Percentiles rank a stretch among this genome's conserved stretches.
Conservation (phyloP, 2,888 invertebrate genomes). For the Xiphydria camelus region DNA sequence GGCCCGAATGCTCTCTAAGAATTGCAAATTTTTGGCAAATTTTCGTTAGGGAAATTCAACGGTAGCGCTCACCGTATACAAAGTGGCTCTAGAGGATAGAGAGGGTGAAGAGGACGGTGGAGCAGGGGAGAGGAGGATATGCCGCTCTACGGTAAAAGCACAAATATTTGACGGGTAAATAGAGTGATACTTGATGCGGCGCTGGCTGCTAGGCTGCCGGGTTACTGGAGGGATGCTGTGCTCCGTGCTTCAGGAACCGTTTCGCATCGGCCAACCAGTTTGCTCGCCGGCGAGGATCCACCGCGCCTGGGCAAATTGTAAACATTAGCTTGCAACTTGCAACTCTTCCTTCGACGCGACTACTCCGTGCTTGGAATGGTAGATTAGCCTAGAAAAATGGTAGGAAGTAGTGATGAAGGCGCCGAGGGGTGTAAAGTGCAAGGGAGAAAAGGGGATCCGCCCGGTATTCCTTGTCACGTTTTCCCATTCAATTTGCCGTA, state of each 20-base stretch:
- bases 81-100: slow-evolving; percentile 51
- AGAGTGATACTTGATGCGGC: slow-evolving; percentile 56
- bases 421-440: too few relatives aligned
- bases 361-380: too few relatives aligned
- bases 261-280: slow-evolving; percentile 42
- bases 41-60: slow-evolving; percentile 55
- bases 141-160: slow-evolving; percentile 55
- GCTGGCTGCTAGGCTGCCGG: slow-evolving; percentile 34
- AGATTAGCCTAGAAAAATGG: too few relatives aligned
- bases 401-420: too few relatives aligned
- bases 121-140: slow-evolving; percentile 37
- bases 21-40: slow-evolving; percentile 56
- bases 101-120: slow-evolving; percentile 22
- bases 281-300: slow-evolving; percentile 36
- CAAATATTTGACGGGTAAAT: slow-evolving; percentile 58
- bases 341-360: too few relatives aligned
- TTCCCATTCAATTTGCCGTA: too few relatives aligned
- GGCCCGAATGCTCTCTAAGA: too few relatives aligned
- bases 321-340: slow-evolving; percentile 49
- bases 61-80: slow-evolving; percentile 52
- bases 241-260: slow-evolving; percentile 36
- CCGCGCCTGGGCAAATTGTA: slow-evolving; percentile 45
- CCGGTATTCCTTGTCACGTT: too few relatives aligned
- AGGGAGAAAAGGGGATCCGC: too few relatives aligned
- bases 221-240: slow-evolving; percentile 13